Evolutionary conservation across 2,888 invertebrate species (phyloP), one percentile per base, ranked within the genome.

Genomic region (Leptinotarsa rubiginosa): DNA sequence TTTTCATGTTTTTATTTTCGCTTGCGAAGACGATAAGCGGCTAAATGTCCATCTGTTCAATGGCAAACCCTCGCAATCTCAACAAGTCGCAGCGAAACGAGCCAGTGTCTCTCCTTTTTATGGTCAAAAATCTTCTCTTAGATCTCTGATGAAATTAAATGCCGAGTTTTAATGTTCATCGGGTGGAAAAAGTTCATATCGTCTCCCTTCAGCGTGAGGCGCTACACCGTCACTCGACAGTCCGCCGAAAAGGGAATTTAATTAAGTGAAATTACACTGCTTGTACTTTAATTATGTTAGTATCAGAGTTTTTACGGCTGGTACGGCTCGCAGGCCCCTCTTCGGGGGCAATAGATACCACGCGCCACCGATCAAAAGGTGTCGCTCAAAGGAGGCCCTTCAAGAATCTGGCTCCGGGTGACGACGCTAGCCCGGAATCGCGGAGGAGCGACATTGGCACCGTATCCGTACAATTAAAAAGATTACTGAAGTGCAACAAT

Each of bases 201-300:
- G 87, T 86, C 85, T 83, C 85, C 81, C 75, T 70, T 69, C 62
- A 66, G 70, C 73, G 77, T 74, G 74, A 73, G 75, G 74, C 77
- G 78, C 77, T 73, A 68, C 56, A 56, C 83, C 62, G 79, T 81
- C 83, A 79, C 76, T 78, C 80, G 79, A 79, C 83, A 79, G 84
- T 84, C 81, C 81, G 81, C 82, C 83, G 87, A 88, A 88, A 88
- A 89, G 88, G 88, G 88, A 89, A 89, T 89, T 89, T 89, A 89
- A 89, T 89, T 89, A 89, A 89, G 89, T 89, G 87, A 89, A 89
- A 89, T 89, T 89, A 89, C 89, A 88, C 86, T 88, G 89, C 89
- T 89, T 89, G 89, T 89, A 88, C 87, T 89, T 89, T 89, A 89
- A 89, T 89, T 89, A 89, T 89, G 88, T 89, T 88, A 89, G 88